These are phyloP conservation scores for Cotesia glomerata DNA, from an alignment of 1,140 invertebrate species.

Conservation along the genomic window DNA sequence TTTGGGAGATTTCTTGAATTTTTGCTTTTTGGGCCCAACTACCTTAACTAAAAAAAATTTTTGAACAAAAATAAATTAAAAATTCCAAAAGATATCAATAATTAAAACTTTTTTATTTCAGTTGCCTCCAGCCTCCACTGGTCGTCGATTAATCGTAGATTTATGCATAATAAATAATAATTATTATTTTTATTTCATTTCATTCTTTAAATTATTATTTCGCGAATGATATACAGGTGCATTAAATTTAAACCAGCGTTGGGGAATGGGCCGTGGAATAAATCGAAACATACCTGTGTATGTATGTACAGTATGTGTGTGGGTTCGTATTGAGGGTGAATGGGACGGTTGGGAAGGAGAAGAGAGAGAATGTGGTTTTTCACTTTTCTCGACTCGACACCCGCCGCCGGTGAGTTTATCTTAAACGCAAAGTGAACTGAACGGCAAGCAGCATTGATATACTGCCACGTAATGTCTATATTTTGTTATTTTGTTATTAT, in stretches of 20 bases:
- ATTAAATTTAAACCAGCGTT: not conserved
- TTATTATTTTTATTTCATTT: not conserved
- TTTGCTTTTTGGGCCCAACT: no score
- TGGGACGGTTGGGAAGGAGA: not conserved
- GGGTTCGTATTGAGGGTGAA: not conserved
- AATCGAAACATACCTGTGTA: no score
- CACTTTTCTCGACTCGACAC: slow-evolving; percentile 10
- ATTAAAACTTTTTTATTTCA: no score
- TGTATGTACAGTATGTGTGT: not conserved
- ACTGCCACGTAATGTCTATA: slow-evolving; percentile 38
- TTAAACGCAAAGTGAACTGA: slow-evolving; percentile 41
- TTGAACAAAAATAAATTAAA: no score
- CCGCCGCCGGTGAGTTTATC: slow-evolving; percentile 43
- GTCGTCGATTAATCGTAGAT: slow-evolving; percentile 57
- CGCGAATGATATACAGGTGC: not conserved
- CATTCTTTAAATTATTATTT: not conserved
- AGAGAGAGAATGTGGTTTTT: not conserved
- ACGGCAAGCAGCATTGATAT: slow-evolving; percentile 28
- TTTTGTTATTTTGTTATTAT: slow-evolving; percentile 33
- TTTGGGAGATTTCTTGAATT: no score
- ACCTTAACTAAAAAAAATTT: no score
- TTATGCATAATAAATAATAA: slow-evolving; percentile 53
- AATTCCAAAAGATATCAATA: no score
- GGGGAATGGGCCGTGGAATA: not conserved
- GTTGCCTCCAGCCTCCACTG: no score